A percentile compares a stretch with the other conserved stretches of the same genome.
Conservation (phyloP, 1,140 invertebrate species). For the Diuraphis noxia region DNA sequence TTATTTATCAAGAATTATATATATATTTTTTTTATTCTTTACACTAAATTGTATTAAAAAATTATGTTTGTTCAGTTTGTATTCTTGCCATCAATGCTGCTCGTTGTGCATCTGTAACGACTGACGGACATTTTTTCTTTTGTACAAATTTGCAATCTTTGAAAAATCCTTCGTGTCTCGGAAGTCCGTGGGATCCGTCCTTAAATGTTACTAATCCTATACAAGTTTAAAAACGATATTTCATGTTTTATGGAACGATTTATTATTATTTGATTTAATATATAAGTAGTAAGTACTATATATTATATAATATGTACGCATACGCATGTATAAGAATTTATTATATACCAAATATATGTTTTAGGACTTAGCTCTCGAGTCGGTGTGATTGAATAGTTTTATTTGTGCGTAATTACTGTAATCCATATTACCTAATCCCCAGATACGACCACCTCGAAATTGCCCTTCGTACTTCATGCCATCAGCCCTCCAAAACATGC, state of each 20-base stretch:
- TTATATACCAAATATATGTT: not conserved
- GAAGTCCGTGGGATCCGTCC: conserved; percentile 85
- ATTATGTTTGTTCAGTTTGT: conserved; percentile 62
- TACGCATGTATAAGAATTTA: not conserved
- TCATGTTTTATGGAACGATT: not conserved
- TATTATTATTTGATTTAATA: not conserved
- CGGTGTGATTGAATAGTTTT: not conserved
- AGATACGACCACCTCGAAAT: conserved; percentile 85
- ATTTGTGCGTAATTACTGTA: not conserved
- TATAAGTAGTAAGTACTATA: too few species aligned
- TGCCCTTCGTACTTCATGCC: conserved; percentile 91
- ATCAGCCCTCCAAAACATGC: conserved; percentile 86
- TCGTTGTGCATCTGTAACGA: conserved; percentile 81
- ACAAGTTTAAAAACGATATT: conserved; percentile 21
- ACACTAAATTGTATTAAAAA: not conserved
- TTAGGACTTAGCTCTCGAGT: not conserved
- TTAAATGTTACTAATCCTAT: conserved; percentile 80
- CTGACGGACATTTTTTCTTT: conserved; percentile 74
- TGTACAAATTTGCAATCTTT: conserved; percentile 81
- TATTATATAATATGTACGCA: too few species aligned
- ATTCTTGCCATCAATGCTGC: conserved; percentile 78
- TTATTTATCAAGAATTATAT: not conserved
- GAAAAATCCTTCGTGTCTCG: conserved; percentile 87
- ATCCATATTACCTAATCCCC: conserved; percentile 72
- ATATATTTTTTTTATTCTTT: not conserved